Base-by-base conservation (phyloP, 1,140 invertebrate genomes). In the Pogonomyrmex californicus region DNA sequence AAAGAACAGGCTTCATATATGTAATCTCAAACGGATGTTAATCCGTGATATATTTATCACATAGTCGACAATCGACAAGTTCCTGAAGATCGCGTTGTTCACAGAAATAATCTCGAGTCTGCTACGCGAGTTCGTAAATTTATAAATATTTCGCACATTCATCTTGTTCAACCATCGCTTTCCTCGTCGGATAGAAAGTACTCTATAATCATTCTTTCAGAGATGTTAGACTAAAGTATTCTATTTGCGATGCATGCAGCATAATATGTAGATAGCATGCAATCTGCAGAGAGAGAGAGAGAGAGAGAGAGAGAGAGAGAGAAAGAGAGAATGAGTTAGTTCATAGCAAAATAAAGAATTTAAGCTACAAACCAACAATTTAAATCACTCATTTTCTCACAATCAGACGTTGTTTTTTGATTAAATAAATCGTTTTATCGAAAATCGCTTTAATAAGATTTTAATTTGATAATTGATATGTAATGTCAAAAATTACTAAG, bases 121-220 rank as follows among this genome's bases (percentile, higher is more conserved):
- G 44, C 56, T 17, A 17, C 68, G 73, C 56, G 36, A 41, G 4
- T 83, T 33, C 60, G 62, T 58, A 5, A 71, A 86, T 88, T 68
- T 86, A 89, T 88, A 76, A 88, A 89, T 88, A 88, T 58, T 82
- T 54, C 10, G 63, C 47, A 54, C 38, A 77, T 83, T 88, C 38
- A 49, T 76, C 85, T 70, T 60, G 38, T 10, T 56, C 71, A 36
- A 41, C 63, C 41, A 4, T 23, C 23, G 6, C 0, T 14, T 23
- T 10, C 41, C 62, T 82, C 17, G 12, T 17, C n/a, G 23, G 5
- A 44, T 65, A n/a, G 51, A 78, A 71, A 75, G 38, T 44, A 17
- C 4, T 49, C 23, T 63, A 41, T 49, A 49, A 33, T 38, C 6
- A 6, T 49, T 49, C 23, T 23, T 66, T 79, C 6, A 3, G 0